Base-by-base conservation (phyloP, 2,888 invertebrate species). In the Oscheius myriophilus region DNA sequence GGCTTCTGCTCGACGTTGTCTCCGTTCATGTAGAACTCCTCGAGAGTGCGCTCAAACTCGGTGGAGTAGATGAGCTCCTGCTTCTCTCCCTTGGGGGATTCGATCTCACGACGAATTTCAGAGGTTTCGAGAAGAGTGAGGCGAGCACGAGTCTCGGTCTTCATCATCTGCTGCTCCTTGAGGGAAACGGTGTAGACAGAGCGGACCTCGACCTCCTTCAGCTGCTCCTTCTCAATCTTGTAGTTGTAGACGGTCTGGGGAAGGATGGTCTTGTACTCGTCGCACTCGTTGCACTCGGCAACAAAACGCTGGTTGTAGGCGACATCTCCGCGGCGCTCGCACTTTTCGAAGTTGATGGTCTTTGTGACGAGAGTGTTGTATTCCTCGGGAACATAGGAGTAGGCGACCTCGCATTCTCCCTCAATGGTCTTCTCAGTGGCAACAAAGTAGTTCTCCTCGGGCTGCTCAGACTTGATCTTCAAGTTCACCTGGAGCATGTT, bases 301-400 rank as follows among this genome's bases (percentile, higher is more conserved):
- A 63, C 57, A 68, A 53, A 73, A 45, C 71, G 72, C 51, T 72
- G 64, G 65, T 70, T 70, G 58, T 73, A 73, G 51, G 55, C 64
- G 53, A 45, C 52, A 55, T 71, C 70, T 26, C 87, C 84, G 69
- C 86, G 84, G 66, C 84, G 74, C 58, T 70, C 69, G 83, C 88
- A 88, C 72, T 86, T 86, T 70, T 87, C 85, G 82, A 87, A 88
- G 86, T 89, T 87, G 77, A 87, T 78, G 49, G 87, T 71, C 70
- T 79, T 79, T 73, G 77, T 78, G 72, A 79, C 67, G 25, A 68
- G 62, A 46, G 45, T 45, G 45, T 70, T 72, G 49, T 71, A 65
- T 14, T 69, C 51, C 49, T 61, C 61, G 52, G 55, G n/a, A 39
- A 67, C 66, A 23, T 72, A 55, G 49, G 75, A 72, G 75, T 76